Percentiles rank a stretch among this genome's conserved stretches.
Conservation (phyloP, 2,888 invertebrate species). For the Plagodis dolabraria region DNA sequence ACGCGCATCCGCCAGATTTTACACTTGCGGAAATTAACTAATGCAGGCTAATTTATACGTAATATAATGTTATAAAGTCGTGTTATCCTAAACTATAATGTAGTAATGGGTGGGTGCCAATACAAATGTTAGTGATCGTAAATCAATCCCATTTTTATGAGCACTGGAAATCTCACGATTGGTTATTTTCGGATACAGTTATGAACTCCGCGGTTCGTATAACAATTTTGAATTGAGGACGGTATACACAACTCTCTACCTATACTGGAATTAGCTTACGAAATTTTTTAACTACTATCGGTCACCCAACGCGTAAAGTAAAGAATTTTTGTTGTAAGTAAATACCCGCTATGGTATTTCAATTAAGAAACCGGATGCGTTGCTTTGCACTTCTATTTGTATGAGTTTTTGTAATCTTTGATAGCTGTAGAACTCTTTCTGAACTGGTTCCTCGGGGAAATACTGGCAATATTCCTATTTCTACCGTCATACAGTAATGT, state of each 20-base stretch:
- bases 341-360: too few species aligned
- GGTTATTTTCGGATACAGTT: constrained; percentile 66
- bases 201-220: constrained; percentile 67
- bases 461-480: too few species aligned
- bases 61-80: constrained; percentile 39
- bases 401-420: too few species aligned
- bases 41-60: constrained; percentile 42
- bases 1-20: constrained; percentile 14
- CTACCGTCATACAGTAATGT: too few species aligned
- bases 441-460: too few species aligned
- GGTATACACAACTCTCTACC: constrained; percentile 27
- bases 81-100: constrained; percentile 52
- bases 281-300: too few species aligned
- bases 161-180: constrained; percentile 59
- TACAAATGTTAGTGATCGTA: constrained; percentile 62
- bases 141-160: constrained; percentile 75
- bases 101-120: constrained; percentile 62
- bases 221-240: constrained; percentile 57
- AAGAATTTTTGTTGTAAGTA: too few species aligned
- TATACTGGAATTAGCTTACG: neutral
- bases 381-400: too few species aligned
- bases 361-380: too few species aligned
- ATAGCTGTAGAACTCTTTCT: too few species aligned
- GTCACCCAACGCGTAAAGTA: too few species aligned
- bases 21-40: constrained; percentile 39